These are phyloP conservation scores for Emydura subglobosa DNA, from an alignment of 2,113 vertebrate species.

Conservation along the genomic window DNA sequence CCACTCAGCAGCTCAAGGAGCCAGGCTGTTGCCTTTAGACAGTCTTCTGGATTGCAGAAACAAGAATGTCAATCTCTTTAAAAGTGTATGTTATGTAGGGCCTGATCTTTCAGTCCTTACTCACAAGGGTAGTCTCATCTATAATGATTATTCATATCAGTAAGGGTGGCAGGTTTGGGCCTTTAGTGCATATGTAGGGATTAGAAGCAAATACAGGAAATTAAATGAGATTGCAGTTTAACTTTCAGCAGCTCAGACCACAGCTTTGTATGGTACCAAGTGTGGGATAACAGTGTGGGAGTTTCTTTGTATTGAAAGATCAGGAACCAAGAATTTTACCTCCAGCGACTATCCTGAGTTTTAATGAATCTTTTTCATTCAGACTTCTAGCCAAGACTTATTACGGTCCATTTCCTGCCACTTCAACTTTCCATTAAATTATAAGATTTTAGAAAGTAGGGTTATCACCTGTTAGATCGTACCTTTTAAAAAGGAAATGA, in stretches of 20 bases:
- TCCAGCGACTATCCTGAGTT: background rate
- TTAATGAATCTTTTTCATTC: background rate
- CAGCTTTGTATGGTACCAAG: background rate
- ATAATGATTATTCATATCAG: background rate
- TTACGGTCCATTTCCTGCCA: background rate
- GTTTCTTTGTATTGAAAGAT: background rate
- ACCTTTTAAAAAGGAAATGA: background rate
- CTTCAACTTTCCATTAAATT: conserved; percentile 36
- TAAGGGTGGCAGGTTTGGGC: background rate
- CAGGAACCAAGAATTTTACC: conserved; percentile 33
- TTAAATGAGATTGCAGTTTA: background rate
- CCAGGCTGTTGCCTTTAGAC: accelerated
- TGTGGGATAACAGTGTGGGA: background rate
- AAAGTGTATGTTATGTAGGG: accelerated
- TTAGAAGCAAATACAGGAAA: background rate
- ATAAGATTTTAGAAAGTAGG: background rate
- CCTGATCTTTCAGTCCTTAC: background rate
- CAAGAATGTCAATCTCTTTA: background rate
- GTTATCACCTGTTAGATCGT: background rate
- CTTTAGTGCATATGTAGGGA: background rate
- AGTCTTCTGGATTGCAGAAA: background rate
- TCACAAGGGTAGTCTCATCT: background rate
- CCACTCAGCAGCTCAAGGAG: background rate
- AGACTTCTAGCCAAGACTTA: background rate
- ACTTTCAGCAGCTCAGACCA: background rate